These are phyloP conservation scores for Drosophila buzzatii DNA, from an alignment of 2,888 invertebrate genomes.

Conservation along the genomic window DNA sequence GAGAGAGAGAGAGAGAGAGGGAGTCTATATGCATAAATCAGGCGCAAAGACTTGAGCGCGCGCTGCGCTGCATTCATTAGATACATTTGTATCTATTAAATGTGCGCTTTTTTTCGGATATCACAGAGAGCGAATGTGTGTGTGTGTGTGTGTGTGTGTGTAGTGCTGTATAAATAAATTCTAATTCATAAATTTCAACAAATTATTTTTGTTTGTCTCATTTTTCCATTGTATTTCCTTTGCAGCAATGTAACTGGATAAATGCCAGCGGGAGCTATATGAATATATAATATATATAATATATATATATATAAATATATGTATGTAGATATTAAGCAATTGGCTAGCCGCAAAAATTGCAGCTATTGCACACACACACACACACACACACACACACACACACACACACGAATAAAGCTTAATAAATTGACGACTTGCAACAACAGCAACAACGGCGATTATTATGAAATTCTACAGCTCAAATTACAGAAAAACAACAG, in stretches of 20 bases:
- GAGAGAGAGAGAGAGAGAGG: background rate
- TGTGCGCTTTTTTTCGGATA: constrained; percentile 51
- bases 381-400: background rate
- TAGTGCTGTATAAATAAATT: constrained; percentile 49
- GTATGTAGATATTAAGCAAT: constrained; percentile 30
- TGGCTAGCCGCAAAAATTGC: constrained; percentile 50
- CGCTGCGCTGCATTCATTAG: constrained; percentile 65
- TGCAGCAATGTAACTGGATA: constrained; percentile 63
- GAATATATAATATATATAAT: constrained; percentile 4
- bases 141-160: background rate
- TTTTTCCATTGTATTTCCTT: constrained; percentile 52
- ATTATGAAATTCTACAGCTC: constrained; percentile 49
- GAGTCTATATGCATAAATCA: constrained; percentile 34
- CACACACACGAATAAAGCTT: constrained; percentile 16
- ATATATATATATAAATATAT: background rate
- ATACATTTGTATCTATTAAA: constrained; percentile 68
- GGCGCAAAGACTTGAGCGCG: constrained; percentile 9
- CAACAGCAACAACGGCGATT: constrained; percentile 20
- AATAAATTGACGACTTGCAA: constrained; percentile 43
- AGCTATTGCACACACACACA: constrained; percentile 37
- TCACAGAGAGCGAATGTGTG: constrained; percentile 18
- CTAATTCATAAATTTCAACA: constrained; percentile 66
- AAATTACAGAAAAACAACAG: constrained; percentile 39
- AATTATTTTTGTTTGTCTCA: constrained; percentile 46
- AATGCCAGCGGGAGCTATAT: constrained; percentile 32